Percentiles rank a stretch among this genome's conserved stretches.
phyloP scores from a whole-genome alignment of 1,140 invertebrate species.

The Nymphalis io region DNA sequence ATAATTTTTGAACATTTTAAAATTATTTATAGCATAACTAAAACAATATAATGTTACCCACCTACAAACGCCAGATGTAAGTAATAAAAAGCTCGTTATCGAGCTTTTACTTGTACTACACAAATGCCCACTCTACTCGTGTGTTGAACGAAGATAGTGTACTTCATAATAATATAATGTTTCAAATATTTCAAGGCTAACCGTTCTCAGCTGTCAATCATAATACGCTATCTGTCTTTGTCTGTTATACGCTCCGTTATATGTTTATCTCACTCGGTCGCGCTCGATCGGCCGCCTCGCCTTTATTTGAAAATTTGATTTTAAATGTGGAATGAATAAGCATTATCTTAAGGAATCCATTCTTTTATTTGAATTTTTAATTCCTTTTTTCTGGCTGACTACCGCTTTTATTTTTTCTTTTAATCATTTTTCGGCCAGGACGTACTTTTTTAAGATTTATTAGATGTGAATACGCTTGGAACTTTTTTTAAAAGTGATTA shows the following conservation, averaged over 20 bases:
- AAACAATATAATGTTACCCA: slow-evolving; percentile 21
- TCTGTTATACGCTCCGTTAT: slow-evolving; percentile 54
- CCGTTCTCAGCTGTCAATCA: slow-evolving; percentile 81
- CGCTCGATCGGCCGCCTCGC: slow-evolving; percentile 71
- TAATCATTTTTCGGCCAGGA: slow-evolving; percentile 51
- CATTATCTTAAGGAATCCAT: slow-evolving; percentile 78
- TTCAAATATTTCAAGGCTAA: slow-evolving; percentile 81
- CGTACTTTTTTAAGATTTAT: slow-evolving; percentile 58
- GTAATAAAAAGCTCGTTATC: slow-evolving; percentile 45
- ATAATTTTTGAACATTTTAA: neutral
- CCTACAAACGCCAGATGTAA: slow-evolving; percentile 31
- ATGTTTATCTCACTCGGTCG: slow-evolving; percentile 54
- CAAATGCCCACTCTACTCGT: slow-evolving; percentile 55
- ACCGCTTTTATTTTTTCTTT: slow-evolving; percentile 65
- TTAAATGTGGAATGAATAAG: slow-evolving; percentile 81
- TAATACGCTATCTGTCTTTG: slow-evolving; percentile 76
- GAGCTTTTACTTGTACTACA: slow-evolving; percentile 40
- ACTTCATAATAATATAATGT: slow-evolving; percentile 81
- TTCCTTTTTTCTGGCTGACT: slow-evolving; percentile 74
- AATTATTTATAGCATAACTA: slow-evolving; percentile 21
- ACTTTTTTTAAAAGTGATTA: slow-evolving; percentile 23
- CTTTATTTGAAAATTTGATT: slow-evolving; percentile 81
- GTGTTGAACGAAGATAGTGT: slow-evolving; percentile 74
- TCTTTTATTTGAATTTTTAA: slow-evolving; percentile 80
- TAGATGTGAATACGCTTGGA: slow-evolving; percentile 62